Percentiles rank a stretch among this genome's conserved stretches.
Evolutionary conservation across 2,797 vertebrate species (phyloP).

Genomic region (Brachyalestes nurse): DNA sequence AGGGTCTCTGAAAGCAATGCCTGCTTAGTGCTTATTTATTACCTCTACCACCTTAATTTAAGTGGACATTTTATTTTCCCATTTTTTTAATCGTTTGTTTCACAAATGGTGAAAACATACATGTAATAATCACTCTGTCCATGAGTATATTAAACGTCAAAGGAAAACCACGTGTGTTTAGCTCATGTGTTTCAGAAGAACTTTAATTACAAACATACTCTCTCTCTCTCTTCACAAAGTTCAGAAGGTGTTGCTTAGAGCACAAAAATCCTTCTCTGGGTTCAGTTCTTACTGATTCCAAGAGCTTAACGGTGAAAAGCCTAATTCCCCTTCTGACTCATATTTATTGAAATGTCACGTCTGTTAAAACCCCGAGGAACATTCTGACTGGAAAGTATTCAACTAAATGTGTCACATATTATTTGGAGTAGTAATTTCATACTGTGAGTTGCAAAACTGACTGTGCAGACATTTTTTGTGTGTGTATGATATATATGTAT

Average conservation of each 20-base stretch:
- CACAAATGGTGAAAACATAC: conserved; percentile 19
- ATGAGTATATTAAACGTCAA: conserved; percentile 50
- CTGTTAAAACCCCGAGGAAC: neutral
- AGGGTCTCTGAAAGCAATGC: conserved; percentile 30
- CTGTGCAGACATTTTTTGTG: too few species aligned
- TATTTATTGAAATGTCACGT: conserved; percentile 17
- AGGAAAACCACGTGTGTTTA: conserved; percentile 7
- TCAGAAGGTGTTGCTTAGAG: neutral
- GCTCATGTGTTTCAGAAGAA: conserved; percentile 23
- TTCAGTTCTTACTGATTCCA: conserved; percentile 29
- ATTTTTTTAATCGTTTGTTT: conserved; percentile 35
- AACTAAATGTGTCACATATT: neutral
- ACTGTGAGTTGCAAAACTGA: neutral
- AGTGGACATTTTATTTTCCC: conserved; percentile 44
- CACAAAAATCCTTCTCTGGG: conserved; percentile 12
- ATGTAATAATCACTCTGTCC: conserved; percentile 52
- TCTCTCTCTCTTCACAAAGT: neutral
- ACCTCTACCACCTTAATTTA: conserved; percentile 59
- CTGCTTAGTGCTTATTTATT: conserved; percentile 62
- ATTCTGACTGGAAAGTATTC: neutral
- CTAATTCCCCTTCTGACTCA: conserved; percentile 12
- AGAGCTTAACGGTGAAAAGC: conserved; percentile 1
- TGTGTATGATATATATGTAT: too few species aligned
- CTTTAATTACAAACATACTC: conserved; percentile 41
- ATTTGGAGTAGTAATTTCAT: neutral